These are phyloP conservation scores for Amphiprion percula DNA, from an alignment of 2,113 vertebrate genomes.

Conservation along the genomic window DNA sequence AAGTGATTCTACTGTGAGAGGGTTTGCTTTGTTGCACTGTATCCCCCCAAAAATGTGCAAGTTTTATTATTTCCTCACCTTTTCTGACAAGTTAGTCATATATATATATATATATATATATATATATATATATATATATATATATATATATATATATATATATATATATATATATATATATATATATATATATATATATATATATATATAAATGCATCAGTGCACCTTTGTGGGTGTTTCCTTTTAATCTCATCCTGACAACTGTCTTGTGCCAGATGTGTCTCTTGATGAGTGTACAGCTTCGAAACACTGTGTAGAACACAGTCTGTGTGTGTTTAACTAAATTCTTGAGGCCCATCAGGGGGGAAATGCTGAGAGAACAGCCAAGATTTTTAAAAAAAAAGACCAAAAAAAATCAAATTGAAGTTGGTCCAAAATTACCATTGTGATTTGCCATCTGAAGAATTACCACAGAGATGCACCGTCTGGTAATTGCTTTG, in stretches of 20 bases:
- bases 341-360: constrained; percentile 46
- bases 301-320: background rate
- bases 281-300: constrained; percentile 42
- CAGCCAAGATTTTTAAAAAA: background rate
- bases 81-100: background rate
- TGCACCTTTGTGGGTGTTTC: constrained; percentile 19
- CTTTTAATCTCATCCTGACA: constrained; percentile 51
- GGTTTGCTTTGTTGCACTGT: background rate
- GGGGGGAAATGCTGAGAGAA: constrained; percentile 25
- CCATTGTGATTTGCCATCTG: constrained; percentile 64
- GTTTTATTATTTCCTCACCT: constrained; percentile 5
- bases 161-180: no score
- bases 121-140: no score
- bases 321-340: constrained; percentile 53
- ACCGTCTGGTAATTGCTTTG: constrained; percentile 70
- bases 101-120: background rate
- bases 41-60: constrained; percentile 1
- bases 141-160: no score
- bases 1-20: background rate
- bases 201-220: no score
- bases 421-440: constrained; percentile 74
- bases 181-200: no score
- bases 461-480: constrained; percentile 72
- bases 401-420: constrained; percentile 45
- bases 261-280: constrained; percentile 45